Evolutionary conservation across 2,113 vertebrate species (phyloP), one percentile per base, ranked within the genome.

Genomic region (Entomyzon cyanotis): DNA sequence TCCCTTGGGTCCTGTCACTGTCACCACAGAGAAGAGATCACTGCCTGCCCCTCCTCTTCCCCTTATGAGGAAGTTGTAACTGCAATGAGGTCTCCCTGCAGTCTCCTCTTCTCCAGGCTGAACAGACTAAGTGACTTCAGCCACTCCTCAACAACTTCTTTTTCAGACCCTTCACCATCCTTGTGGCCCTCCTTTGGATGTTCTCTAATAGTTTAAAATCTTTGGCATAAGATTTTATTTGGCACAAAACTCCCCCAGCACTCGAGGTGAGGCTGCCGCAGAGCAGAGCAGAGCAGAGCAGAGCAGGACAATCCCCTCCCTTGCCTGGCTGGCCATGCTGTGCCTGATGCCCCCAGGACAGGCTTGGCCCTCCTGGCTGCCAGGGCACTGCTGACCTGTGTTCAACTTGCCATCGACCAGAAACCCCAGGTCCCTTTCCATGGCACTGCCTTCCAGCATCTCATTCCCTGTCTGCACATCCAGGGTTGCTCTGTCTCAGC

Each of bases 381-480:
- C 60, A 67, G 44, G 52, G 42, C 62, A 42, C 60, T 58, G 60
- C 31, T 67, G 62, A 2, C 35, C 58, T 4, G 0, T 14, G 10
- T 42, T 9, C 35, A 35, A 2, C 10, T 56, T 4, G 3, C 3
- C 42, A 41, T 0, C 0, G 0, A 65, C 42, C 41, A 2, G 8
- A 15, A 56, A 0, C 4, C 28, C 10, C 50, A 30, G 3, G 8
- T 3, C 3, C 3, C 15, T 56, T 64, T 41, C 44, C 44, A 44
- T 44, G 44, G 44, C 44, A 46, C 4, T 49, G 15, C 20, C 49
- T 3, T 42, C 2, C 62, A 58, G 31, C 10, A 1, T 30, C 31
- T 35, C 30, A 0, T 58, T 75, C 25, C 22, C 52, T 35, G 35
- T 5, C 35, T 75, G 2, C 25, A 4, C 25, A 42, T 4, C 20